Evolutionary conservation across 1,140 invertebrate species (phyloP), one percentile per base, ranked within the genome.

Genomic region (Drosophila cardini): DNA sequence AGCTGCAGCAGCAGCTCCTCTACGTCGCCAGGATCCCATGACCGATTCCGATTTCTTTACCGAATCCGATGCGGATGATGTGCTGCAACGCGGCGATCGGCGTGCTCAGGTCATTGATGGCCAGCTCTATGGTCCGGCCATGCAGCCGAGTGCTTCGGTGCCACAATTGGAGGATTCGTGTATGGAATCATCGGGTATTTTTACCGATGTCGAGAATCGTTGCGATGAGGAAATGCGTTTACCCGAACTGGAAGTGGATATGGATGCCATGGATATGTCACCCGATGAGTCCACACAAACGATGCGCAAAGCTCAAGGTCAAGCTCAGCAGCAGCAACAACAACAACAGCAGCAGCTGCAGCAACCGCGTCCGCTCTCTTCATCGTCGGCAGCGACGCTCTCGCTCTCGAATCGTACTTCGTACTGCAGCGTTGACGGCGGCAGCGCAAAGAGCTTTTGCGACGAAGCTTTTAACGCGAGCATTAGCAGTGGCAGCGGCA

Each of bases 31-130:
- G 63, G 96, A 97, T 92, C 96, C 96, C 1, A 97, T 97, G 96
- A 97, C 96, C 0, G 96, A 97, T 92, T 97, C 96, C 0, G 96
- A 97, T 90, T 97, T 97, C 90, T 97, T 97, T 84, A 97, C 96
- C 5, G 96, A 97, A 93, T 96, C 96, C 78, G 96, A 97, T 92
- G 96, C 96, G 0, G 96, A 97, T 90, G 96, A 97, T 68, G 96
- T 97, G 18, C 93, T 95, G 91, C 92, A 95, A 89, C 92, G 94
- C 58, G 95, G 95, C 2, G 96, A 97, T 87, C 93, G 95, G 13
- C 92, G 93, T 60, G 96, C 95, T 11, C 95, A 96, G 92, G 95
- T 97, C 4, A 97, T 97, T 40, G 96, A 97, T 91, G 96, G 96
- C 2, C 96, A 96, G 4, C 91, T 97, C 0, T 97, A 97, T 81